Base-by-base conservation (phyloP, 2,797 vertebrate species). In the Oreochromis mossambicus region DNA sequence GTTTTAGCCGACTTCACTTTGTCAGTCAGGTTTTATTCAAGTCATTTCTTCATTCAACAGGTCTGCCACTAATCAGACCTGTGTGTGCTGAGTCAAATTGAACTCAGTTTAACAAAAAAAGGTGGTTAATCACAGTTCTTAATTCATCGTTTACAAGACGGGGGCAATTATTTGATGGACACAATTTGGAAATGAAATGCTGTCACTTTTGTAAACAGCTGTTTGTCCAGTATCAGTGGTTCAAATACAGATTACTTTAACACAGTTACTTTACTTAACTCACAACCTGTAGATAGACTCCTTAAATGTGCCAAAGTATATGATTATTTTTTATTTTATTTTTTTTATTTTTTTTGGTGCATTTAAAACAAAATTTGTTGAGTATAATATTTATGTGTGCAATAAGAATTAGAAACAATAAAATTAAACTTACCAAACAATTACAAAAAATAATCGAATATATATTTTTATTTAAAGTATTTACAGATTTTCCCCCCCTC, bases 391-490 rank as follows among this genome's bases (percentile, higher is more conserved):
- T 76, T 17, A 55, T n/a, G 48, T 63, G 52, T 55, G 43, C 29
- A 32, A 55, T 21, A 70, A 52, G 17, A n/a, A 61, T 54, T 13
- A 41, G 56, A 86, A 85, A 81, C 73, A 84, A 89, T 88, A 46
- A 75, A 91, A 90, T 83, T 90, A 61, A 94, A 93, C 79, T 85
- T 87, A n/a, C 80, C 89, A 94, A 92, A 92, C 86, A 88, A 87
- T 90, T 90, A 76, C 87, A 88, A 83, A 81, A 84, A 83, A 85
- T 90, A 87, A 36, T 92, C 87, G 84, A 94, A 95, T 91, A 96
- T 89, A 92, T 91, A 77, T 91, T 94, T 97, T 97, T 97, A 97
- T 97, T 97, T 94, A 94, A 96, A 95, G 92, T 97, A 97, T 97
- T 96, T 97, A 97, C 96, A 97, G 90, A 88, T 93, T 80, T 61